Evolutionary conservation across 2,888 invertebrate genomes (phyloP).

Genomic region (Podotricha telesiphe): DNA sequence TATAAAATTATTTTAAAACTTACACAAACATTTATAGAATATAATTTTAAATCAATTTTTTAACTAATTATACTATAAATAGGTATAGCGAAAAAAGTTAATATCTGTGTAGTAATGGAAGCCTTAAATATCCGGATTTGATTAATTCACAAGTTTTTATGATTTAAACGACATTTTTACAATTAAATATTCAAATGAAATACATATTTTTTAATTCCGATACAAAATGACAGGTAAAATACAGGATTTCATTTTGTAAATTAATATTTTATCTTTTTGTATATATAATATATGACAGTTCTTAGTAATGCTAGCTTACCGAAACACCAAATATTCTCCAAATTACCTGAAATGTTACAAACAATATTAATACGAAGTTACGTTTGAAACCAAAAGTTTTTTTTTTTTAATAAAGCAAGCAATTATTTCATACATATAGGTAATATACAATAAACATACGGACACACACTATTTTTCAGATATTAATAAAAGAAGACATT

Average conservation of each 20-base stretch:
- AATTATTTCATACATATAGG: too few species aligned
- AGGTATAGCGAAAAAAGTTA: not conserved
- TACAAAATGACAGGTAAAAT: not conserved
- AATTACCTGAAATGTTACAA: slow-evolving; percentile 15
- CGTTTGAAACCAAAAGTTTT: not conserved
- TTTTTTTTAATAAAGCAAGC: too few species aligned
- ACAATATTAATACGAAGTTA: not conserved
- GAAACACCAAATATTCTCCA: not conserved
- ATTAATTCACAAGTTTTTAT: slow-evolving; percentile 17
- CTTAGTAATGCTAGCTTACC: slow-evolving; percentile 9
- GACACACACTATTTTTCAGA: too few species aligned
- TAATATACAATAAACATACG: too few species aligned
- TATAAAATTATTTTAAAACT: not conserved
- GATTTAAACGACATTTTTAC: slow-evolving; percentile 20
- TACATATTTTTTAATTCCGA: not conserved
- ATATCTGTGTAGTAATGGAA: slow-evolving; percentile 8
- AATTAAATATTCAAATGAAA: slow-evolving; percentile 21
- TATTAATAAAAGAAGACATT: too few species aligned
- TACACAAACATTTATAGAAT: not conserved
- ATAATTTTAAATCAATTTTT: not conserved
- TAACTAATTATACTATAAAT: not conserved
- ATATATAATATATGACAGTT: not conserved
- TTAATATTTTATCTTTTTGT: not conserved
- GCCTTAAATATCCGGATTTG: slow-evolving; percentile 3
- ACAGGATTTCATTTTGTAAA: slow-evolving; percentile 1